These are phyloP conservation scores for Hypolimnas misippus DNA, from an alignment of 2,888 invertebrate genomes.

Conservation along the genomic window DNA sequence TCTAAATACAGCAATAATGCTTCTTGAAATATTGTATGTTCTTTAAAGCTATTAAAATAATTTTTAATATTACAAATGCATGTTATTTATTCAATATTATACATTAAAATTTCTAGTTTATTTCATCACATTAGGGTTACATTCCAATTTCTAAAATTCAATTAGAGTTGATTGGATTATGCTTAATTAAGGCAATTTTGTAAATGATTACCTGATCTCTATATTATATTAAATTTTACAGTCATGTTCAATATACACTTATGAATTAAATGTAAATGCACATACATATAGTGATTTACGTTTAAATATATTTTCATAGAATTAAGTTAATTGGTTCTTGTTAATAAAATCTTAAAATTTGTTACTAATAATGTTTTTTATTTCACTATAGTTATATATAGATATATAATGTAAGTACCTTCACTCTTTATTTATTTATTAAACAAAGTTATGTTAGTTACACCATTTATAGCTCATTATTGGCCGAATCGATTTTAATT, in stretches of 20 bases:
- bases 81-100: slow-evolving; percentile 4
- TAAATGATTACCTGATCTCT: slow-evolving; percentile 44
- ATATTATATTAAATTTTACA: slow-evolving; percentile 33
- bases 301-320: slow-evolving; percentile 33
- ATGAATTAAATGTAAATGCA: slow-evolving; percentile 21
- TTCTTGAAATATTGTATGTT: neutral
- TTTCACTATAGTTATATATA: too few relatives aligned
- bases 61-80: neutral
- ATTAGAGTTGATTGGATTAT: slow-evolving; percentile 33
- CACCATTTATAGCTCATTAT: too few relatives aligned
- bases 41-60: neutral
- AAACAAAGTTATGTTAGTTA: too few relatives aligned
- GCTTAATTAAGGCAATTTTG: slow-evolving; percentile 38
- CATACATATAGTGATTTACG: slow-evolving; percentile 33
- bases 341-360: slow-evolving; percentile 64
- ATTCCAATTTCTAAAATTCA: slow-evolving; percentile 25
- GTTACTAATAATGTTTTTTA: slow-evolving; percentile 48
- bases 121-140: slow-evolving; percentile 29
- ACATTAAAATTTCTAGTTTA: slow-evolving; percentile 2
- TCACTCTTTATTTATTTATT: too few relatives aligned
- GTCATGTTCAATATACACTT: slow-evolving; percentile 27
- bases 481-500: too few relatives aligned
- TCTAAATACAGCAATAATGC: neutral
- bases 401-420: too few relatives aligned
- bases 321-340: slow-evolving; percentile 48